phyloP scores from a whole-genome alignment of 1,140 invertebrate genomes.

The Zaprionus africanus region DNA sequence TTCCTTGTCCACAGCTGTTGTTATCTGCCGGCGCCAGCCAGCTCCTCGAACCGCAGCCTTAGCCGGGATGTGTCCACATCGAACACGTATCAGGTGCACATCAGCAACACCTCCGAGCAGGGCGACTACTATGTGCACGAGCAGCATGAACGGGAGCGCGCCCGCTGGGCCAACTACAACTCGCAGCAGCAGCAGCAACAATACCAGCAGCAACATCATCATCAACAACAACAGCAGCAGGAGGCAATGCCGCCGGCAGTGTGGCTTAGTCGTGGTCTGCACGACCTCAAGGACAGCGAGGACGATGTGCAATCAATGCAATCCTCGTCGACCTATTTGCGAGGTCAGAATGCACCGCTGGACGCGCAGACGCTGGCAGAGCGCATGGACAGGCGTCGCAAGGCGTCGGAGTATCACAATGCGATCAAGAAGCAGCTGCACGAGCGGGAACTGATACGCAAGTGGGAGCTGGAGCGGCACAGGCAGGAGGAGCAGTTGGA shows the following conservation, averaged over 20 bases:
- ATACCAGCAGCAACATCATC: constrained; percentile 16
- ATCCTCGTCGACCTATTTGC: constrained; percentile 86
- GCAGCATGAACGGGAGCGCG: constrained; percentile 86
- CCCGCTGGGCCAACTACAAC: constrained; percentile 86
- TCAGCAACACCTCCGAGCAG: constrained; percentile 61
- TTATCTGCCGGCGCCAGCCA: constrained; percentile 58
- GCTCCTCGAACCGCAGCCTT: constrained; percentile 66
- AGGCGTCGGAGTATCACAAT: constrained; percentile 88
- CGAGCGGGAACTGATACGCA: constrained; percentile 86
- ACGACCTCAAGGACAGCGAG: constrained; percentile 80
- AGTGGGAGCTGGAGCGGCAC: constrained; percentile 86
- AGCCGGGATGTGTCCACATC: constrained; percentile 80
- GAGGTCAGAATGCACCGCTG: constrained; percentile 88
- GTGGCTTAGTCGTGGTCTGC: constrained; percentile 75
- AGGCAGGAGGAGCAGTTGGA: constrained; percentile 87
- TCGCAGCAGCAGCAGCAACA: constrained; percentile 43
- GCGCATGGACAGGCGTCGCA: constrained; percentile 87
- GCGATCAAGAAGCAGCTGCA: constrained; percentile 89
- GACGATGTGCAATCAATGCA: constrained; percentile 83
- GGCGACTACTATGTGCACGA: constrained; percentile 74
- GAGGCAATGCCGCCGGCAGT: constrained; percentile 52
- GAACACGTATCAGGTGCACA: constrained; percentile 78
- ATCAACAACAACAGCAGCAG: constrained; percentile 33
- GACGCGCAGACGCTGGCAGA: constrained; percentile 87
- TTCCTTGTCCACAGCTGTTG: constrained; percentile 42